Conservation (phyloP, 2,797 vertebrate genomes). For the Ciconia nigra region DNA sequence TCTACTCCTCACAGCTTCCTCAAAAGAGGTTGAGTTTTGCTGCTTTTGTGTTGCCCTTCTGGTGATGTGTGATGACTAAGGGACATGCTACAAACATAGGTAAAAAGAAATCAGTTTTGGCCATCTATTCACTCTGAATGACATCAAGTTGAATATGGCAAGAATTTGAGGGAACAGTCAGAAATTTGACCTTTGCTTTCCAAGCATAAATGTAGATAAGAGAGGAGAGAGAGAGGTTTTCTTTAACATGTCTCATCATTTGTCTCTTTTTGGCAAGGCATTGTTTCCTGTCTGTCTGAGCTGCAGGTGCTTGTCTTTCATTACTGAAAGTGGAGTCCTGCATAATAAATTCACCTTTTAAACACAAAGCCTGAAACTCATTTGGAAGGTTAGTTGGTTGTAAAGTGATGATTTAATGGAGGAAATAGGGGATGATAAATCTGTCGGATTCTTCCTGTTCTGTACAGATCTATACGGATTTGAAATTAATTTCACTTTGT, state of each 20-base stretch:
- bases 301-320: not conserved
- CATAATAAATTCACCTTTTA: not conserved
- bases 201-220: not conserved
- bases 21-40: not conserved
- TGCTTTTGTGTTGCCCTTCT: not conserved
- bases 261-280: not conserved
- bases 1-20: accelerated
- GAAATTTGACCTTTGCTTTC: not conserved
- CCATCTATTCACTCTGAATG: not conserved
- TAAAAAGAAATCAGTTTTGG: not conserved
- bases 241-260: not conserved
- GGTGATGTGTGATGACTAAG: not conserved
- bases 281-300: not conserved
- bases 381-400: not conserved
- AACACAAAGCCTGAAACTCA: not conserved
- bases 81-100: not conserved
- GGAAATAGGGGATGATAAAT: not conserved
- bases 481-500: not conserved
- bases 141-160: not conserved
- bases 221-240: not conserved
- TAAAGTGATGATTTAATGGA: not conserved
- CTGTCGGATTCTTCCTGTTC: not conserved
- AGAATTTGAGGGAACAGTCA: not conserved
- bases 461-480: not conserved
- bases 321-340: not conserved